Evolutionary conservation across 2,888 invertebrate genomes (phyloP).

Genomic region (Ophion ellenae): DNA sequence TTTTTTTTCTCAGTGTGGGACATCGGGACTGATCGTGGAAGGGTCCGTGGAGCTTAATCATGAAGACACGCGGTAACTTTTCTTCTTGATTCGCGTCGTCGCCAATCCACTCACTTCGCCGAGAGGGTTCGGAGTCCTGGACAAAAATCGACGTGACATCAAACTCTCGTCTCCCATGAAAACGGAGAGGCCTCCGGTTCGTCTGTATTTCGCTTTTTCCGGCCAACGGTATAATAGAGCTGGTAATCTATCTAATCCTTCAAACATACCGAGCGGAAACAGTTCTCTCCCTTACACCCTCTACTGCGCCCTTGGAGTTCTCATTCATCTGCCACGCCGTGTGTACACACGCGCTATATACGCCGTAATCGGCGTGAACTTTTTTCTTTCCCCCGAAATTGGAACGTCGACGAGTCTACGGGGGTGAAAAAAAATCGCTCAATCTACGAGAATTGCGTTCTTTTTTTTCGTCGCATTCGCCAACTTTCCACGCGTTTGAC

Average conservation of each 20-base stretch:
- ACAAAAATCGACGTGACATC: constrained; percentile 42
- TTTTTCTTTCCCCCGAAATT: constrained; percentile 63
- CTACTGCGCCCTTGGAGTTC: constrained; percentile 41
- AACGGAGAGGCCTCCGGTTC: constrained; percentile 39
- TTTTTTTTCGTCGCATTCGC: constrained; percentile 50
- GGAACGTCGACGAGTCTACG: constrained; percentile 63
- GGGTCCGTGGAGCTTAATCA: constrained; percentile 57
- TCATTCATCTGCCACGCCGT: constrained; percentile 24
- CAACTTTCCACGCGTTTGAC: constrained; percentile 41
- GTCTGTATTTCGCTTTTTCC: constrained; percentile 58
- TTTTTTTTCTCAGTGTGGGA: constrained; percentile 13
- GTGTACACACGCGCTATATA: constrained; percentile 62
- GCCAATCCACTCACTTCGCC: constrained; percentile 48
- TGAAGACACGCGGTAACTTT: constrained; percentile 49
- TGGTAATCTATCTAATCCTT: constrained; percentile 83
- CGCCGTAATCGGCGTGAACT: constrained; percentile 74
- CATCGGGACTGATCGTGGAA: constrained; percentile 33
- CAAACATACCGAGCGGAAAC: constrained; percentile 79
- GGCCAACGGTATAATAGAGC: constrained; percentile 70
- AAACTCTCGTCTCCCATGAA: constrained; percentile 37
- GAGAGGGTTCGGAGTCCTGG: constrained; percentile 9
- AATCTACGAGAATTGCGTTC: constrained; percentile 63
- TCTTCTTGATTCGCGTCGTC: constrained; percentile 32
- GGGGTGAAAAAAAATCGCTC: constrained; percentile 59
- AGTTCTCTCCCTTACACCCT: constrained; percentile 62